phyloP scores from a whole-genome alignment of 92 coral and sea anemone species.

The Isaurus tuberculatus region DNA sequence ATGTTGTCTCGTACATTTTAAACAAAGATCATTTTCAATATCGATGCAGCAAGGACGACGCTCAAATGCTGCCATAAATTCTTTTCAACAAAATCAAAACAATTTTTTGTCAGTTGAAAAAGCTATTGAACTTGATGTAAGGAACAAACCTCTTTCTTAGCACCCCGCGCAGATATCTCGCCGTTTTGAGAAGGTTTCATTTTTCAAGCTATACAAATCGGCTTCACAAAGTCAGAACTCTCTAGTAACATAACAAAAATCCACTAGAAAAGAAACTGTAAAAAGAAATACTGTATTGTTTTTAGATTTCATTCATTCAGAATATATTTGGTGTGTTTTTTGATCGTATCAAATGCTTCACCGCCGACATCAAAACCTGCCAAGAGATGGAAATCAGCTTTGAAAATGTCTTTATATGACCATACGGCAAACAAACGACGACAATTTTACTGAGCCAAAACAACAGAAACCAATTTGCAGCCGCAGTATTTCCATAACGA shows the following conservation, averaged over 20 bases:
- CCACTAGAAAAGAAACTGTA: background rate
- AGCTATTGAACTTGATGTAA: conserved; percentile 21
- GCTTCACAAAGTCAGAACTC: conserved; percentile 45
- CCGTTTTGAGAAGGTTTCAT: background rate
- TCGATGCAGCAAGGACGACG: background rate
- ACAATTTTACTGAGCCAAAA: background rate
- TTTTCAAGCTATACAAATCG: conserved; percentile 38
- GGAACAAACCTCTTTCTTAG: conserved; percentile 2
- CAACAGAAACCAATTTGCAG: conserved; percentile 27
- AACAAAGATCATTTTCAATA: conserved; percentile 21
- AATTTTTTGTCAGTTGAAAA: conserved; percentile 35
- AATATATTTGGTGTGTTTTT: background rate
- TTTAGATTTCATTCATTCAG: background rate
- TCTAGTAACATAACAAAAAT: conserved; percentile 15
- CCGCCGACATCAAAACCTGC: conserved; percentile 1
- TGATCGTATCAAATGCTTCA: conserved; percentile 19
- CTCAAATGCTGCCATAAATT: conserved; percentile 12
- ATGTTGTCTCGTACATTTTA: conserved; percentile 21
- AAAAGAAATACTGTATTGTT: background rate
- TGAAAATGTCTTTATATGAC: conserved; percentile 26
- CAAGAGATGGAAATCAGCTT: conserved; percentile 35
- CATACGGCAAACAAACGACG: conserved; percentile 26
- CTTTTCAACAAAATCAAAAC: conserved; percentile 31
- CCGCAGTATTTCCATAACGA: conserved; percentile 43
- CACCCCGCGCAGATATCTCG: conserved; percentile 37